These are phyloP conservation scores for Donacobius atricapilla DNA, from an alignment of 2,113 vertebrate genomes.

Conservation along the genomic window DNA sequence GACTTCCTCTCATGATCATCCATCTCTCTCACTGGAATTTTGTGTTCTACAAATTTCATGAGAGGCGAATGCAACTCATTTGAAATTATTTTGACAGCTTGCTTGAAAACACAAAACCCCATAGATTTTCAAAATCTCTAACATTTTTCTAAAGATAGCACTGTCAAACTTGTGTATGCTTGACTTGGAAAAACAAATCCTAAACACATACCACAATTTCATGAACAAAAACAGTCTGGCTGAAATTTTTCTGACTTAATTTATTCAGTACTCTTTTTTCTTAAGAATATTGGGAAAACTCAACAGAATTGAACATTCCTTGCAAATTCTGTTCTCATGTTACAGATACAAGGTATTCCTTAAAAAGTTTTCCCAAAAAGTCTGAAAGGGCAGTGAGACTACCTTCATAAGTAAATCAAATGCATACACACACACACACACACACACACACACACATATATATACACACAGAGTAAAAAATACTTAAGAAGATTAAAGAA, in stretches of 20 bases:
- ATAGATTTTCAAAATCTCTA: neutral
- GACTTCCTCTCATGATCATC: neutral
- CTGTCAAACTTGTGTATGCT: neutral
- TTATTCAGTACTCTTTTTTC: neutral
- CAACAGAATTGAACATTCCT: neutral
- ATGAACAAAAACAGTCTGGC: neutral
- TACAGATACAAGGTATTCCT: neutral
- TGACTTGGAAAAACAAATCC: constrained; percentile 13
- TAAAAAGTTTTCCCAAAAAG: neutral
- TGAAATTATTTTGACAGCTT: constrained; percentile 25
- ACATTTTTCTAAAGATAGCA: neutral
- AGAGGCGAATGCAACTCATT: neutral
- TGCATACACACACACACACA: too few relatives aligned
- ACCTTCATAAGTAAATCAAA: neutral
- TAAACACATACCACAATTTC: neutral
- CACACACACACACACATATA: neutral
- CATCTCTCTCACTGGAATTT: neutral
- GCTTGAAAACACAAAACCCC: neutral
- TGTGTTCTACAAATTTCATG: neutral
- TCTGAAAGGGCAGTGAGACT: neutral
- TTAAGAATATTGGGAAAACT: neutral
- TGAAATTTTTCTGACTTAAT: neutral
- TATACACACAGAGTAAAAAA: neutral
- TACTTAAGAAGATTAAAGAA: neutral
- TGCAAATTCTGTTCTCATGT: neutral